These are phyloP conservation scores for Drosophila eohydei DNA, from an alignment of 2,888 invertebrate genomes.

Conservation along the genomic window DNA sequence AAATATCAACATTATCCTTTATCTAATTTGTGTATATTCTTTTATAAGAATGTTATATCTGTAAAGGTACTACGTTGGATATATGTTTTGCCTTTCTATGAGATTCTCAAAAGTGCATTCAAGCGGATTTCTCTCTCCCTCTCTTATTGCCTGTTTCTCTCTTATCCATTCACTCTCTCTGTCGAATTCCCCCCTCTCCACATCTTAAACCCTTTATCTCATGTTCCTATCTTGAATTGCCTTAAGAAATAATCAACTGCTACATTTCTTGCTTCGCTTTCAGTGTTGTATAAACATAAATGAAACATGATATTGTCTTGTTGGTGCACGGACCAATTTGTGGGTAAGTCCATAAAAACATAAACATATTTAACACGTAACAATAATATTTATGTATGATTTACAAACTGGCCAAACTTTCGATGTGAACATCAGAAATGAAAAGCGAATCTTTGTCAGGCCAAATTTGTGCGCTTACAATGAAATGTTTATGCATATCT, in stretches of 20 bases:
- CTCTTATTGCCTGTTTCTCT: not conserved
- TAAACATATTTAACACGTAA: not conserved
- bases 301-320: not conserved
- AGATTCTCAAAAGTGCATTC: not conserved
- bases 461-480: not conserved
- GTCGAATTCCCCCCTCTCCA: not conserved
- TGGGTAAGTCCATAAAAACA: not conserved
- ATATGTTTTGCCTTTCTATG: not conserved
- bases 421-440: not conserved
- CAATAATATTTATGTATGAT: not conserved
- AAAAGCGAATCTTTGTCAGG: not conserved
- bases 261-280: not conserved
- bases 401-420: not conserved
- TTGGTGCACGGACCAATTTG: too few species aligned
- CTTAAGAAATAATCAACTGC: not conserved
- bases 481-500: slow-evolving; percentile 7
- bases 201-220: not conserved
- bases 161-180: not conserved
- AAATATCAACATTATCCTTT: not conserved
- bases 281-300: not conserved
- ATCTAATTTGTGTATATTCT: not conserved
- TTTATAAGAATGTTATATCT: not conserved
- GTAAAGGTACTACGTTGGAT: too few species aligned
- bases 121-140: not conserved
- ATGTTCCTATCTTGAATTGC: not conserved